A percentile compares a stretch with the other conserved stretches of the same genome.
phyloP scores from a whole-genome alignment of 2,888 invertebrate genomes.

The Xestia rhomboidea region DNA sequence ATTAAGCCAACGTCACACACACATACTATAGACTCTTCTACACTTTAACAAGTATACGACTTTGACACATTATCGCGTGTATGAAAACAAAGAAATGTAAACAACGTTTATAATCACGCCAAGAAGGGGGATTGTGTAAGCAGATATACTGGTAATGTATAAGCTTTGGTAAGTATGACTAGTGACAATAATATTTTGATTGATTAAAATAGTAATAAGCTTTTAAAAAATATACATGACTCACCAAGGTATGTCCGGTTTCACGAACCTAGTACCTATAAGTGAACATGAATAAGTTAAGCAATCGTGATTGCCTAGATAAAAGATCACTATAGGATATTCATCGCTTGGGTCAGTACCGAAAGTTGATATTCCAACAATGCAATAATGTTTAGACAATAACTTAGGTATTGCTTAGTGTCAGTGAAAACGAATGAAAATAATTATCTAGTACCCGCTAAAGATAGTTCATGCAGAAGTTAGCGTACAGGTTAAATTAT shows the following conservation, averaged over 20 bases:
- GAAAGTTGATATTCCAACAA: neutral
- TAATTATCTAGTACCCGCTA: too few species aligned
- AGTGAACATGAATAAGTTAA: neutral
- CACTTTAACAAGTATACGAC: neutral
- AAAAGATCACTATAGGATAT: neutral
- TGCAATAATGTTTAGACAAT: neutral
- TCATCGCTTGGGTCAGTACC: neutral
- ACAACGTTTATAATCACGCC: conserved; percentile 27
- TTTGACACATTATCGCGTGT: conserved; percentile 42
- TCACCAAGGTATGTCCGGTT: neutral
- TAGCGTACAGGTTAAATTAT: too few species aligned
- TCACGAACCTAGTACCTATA: neutral
- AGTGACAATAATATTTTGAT: neutral
- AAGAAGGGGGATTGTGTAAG: conserved; percentile 28
- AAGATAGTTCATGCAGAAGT: too few species aligned
- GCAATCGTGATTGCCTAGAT: neutral
- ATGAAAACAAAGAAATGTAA: conserved; percentile 39
- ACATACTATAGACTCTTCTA: neutral
- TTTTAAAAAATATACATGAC: neutral
- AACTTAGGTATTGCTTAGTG: neutral
- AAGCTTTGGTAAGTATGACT: conserved; percentile 14
- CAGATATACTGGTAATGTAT: conserved; percentile 25
- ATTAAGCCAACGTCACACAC: neutral
- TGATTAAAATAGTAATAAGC: neutral
- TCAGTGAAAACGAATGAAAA: neutral